A percentile compares a stretch with the other conserved stretches of the same genome.
Evolutionary conservation across 2,888 invertebrate species (phyloP).

Genomic region (Chaetogeoica ovagalla): DNA sequence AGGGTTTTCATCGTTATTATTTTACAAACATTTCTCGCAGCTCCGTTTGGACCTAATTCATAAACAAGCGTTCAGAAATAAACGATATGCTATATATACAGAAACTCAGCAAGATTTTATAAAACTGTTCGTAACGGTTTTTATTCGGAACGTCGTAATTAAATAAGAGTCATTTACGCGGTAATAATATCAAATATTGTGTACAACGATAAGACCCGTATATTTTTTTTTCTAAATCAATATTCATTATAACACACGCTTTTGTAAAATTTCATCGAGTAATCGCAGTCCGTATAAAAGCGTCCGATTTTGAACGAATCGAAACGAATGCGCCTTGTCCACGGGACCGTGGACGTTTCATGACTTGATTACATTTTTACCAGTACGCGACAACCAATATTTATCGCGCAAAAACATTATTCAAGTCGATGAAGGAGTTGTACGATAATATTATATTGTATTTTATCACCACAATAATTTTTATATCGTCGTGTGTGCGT

Average conservation of each 20-base stretch:
- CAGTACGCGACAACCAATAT: too few species aligned
- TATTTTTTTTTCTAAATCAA: neutral
- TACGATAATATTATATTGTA: too few species aligned
- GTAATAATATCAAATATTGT: conserved; percentile 7
- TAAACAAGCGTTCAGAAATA: neutral
- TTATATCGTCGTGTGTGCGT: too few species aligned
- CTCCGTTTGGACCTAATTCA: neutral
- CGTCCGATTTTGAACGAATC: too few species aligned
- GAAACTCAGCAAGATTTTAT: conserved; percentile 14
- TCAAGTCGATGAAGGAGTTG: too few species aligned
- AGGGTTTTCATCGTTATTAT: neutral
- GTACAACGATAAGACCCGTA: neutral
- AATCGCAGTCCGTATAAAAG: too few species aligned
- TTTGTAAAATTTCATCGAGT: too few species aligned
- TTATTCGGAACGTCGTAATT: conserved; percentile 1
- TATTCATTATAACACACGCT: neutral
- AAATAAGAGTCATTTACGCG: conserved; percentile 21
- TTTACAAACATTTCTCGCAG: neutral
- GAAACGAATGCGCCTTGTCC: too few species aligned
- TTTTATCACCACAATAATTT: too few species aligned
- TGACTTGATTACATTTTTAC: too few species aligned
- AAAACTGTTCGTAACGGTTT: neutral
- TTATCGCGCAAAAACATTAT: too few species aligned
- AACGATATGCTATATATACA: neutral
- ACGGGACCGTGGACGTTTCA: too few species aligned